Base-by-base conservation (phyloP, 37 sponge, comb jelly and placozoan genomes). In the Hexactinellida sp. region DNA sequence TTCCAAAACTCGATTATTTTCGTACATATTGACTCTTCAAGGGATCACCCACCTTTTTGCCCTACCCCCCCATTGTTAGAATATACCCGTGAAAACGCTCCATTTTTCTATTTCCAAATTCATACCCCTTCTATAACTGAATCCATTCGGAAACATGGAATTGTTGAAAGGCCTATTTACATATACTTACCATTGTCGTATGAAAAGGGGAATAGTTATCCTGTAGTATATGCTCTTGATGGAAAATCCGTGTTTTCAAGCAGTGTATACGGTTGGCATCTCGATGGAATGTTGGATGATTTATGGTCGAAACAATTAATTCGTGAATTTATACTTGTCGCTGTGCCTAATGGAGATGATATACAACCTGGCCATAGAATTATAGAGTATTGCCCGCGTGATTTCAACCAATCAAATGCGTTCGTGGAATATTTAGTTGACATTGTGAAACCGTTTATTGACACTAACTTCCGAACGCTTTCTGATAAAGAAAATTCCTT, bases 221-320 rank as follows among this genome's bases (percentile, higher is more conserved):
- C 95, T 0, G 95, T 95, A 0, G 54, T 95, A 37, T 95, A 95
- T 84, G 92, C 88, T 0, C 86, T 89, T 54, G 95, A 95, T 82
- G 95, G 95, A 0, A 93, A 95, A 76, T 92, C 91, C 84, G 35
- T 95, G 16, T 93, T 95, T 55, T 95, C 95, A 0, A 90, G 92
- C 0, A 63, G 63, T 5, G 35, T 39, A 1, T 90, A 93, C 30
- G 95, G 95, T n/a, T 88, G 88, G 90, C 91, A 88, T 83, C 55
- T 95, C 0, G 95, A 95, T 86, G 88, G 82, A 1, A 93, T 90
- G 37, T 55, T 93, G 24, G 95, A 95, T 55, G 84, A 93, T 54
- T 88, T 88, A 51, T 95, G 95, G 95, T n/a, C 55, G 1, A 54
- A 88, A 35, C 87, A 84, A 7, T 38, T 34, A 21, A 83, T 95